These are phyloP conservation scores for Digitonthophagus gazella DNA, from an alignment of 2,888 invertebrate genomes.

Conservation along the genomic window DNA sequence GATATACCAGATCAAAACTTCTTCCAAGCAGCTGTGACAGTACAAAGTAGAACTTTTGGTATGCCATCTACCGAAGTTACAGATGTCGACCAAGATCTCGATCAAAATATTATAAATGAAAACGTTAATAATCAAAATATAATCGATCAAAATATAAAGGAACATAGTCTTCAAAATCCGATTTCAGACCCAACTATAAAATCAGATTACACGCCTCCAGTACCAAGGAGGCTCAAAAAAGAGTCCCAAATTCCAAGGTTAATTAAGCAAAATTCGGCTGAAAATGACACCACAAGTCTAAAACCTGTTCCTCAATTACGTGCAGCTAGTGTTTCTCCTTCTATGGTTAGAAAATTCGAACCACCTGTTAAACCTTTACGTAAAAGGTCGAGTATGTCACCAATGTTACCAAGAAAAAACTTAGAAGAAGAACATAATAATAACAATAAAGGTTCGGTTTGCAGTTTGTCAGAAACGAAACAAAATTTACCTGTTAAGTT, in stretches of 20 bases:
- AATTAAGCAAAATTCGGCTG: conserved; percentile 36
- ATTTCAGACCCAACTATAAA: conserved; percentile 16
- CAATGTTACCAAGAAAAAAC: conserved; percentile 23
- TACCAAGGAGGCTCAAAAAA: conserved; percentile 17
- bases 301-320: background rate
- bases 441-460: conserved; percentile 16
- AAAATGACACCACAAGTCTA: conserved; percentile 39
- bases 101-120: background rate
- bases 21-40: conserved; percentile 5
- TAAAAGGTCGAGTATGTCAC: conserved; percentile 24
- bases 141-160: background rate
- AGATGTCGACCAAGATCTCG: background rate
- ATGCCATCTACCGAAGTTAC: background rate
- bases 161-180: background rate
- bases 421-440: conserved; percentile 1
- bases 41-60: conserved; percentile 9
- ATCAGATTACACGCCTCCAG: conserved; percentile 4
- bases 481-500: conserved; percentile 17
- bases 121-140: conserved; percentile 5
- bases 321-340: conserved; percentile 22
- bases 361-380: conserved; percentile 23
- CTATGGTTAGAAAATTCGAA: conserved; percentile 18
- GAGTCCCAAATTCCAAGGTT: conserved; percentile 22
- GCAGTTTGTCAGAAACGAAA: conserved; percentile 8
- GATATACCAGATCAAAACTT: background rate